Base-by-base conservation (phyloP, 1,140 invertebrate species). In the Bombus terrestris region DNA sequence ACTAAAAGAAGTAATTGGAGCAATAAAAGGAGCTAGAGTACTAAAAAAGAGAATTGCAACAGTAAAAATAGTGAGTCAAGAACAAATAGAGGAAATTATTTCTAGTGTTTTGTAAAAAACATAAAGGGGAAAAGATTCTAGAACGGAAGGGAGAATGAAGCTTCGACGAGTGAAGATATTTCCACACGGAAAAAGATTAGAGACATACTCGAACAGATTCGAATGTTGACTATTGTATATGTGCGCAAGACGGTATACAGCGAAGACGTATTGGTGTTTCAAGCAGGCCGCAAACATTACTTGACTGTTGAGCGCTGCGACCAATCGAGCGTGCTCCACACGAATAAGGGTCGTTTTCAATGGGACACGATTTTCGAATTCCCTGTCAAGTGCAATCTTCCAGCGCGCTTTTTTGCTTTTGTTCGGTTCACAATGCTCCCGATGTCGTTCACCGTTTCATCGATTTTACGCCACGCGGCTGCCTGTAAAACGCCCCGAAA, bases 331-430 rank as follows among this genome's bases (percentile, higher is more conserved):
- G 59, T n/a, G 10, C 59, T 62, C 22, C 68, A 37, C 68, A 10
- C 32, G 69, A 75, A 57, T 43, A 75, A 75, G 47, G 32, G 47
- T 57, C 43, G n/a, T 35, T 25, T 25, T 75, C 73, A 47, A 77
- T 35, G 47, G 35, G 32, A 77, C 74, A 76, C 47, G 74, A 76
- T 76, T 76, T 57, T 76, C 72, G n/a, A 74, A 74, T 76, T 76
- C 41, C 47, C 37, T n/a, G 71, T n/a, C 74, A 37, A 37, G 47
- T 18, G 72, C 41, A 53, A 47, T 53, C 35, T 59, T 76, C 53
- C 74, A 76, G 0, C 41, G 43, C n/a, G 15, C 15, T 66, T 32
- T 66, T 57, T 57, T 57, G 73, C 73, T 53, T 53, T 76, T 76
- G 74, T 76, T 28, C 74, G 18, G 22, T 10, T 10, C 43, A 53